A percentile compares a stretch with the other conserved stretches of the same genome.
These are phyloP conservation scores for Tetramorium alpestre DNA, from an alignment of 1,140 invertebrate species.

Conservation along the genomic window DNA sequence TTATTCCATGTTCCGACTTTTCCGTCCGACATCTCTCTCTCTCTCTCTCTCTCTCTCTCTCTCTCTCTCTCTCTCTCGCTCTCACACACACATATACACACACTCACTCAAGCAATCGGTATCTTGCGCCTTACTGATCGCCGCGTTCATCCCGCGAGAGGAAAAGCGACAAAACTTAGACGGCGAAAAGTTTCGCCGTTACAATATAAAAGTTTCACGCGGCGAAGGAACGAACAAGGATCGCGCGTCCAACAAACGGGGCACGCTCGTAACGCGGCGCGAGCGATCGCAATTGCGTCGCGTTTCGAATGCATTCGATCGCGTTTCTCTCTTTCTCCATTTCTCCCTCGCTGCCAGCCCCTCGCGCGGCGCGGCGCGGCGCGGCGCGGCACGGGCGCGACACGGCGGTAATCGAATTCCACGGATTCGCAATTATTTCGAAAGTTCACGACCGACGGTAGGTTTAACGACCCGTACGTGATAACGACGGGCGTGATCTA, in stretches of 20 bases:
- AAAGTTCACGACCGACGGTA: conserved; percentile 51
- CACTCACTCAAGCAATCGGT: background rate
- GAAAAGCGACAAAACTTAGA: conserved; percentile 61
- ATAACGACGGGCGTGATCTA: conserved; percentile 51
- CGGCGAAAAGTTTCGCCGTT: conserved; percentile 64
- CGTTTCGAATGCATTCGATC: conserved; percentile 37
- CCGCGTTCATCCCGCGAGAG: conserved; percentile 30
- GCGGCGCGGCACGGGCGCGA: background rate
- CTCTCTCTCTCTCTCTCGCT: background rate
- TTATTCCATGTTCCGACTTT: conserved; percentile 37
- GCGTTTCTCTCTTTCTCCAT: background rate
- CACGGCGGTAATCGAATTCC: conserved; percentile 60
- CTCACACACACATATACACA: background rate
- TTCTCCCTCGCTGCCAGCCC: background rate
- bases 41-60: background rate
- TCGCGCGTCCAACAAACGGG: conserved; percentile 1
- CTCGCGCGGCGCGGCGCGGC: background rate
- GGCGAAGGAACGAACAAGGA: conserved; percentile 25
- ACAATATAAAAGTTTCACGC: conserved; percentile 60
- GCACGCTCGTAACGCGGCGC: background rate
- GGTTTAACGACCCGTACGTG: conserved; percentile 63
- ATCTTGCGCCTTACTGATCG: background rate
- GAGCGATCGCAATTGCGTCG: conserved; percentile 36
- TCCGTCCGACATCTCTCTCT: background rate
- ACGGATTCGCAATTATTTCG: conserved; percentile 63